Evolutionary conservation across 2,113 vertebrate genomes (phyloP).

Genomic region (Lagopus muta): DNA sequence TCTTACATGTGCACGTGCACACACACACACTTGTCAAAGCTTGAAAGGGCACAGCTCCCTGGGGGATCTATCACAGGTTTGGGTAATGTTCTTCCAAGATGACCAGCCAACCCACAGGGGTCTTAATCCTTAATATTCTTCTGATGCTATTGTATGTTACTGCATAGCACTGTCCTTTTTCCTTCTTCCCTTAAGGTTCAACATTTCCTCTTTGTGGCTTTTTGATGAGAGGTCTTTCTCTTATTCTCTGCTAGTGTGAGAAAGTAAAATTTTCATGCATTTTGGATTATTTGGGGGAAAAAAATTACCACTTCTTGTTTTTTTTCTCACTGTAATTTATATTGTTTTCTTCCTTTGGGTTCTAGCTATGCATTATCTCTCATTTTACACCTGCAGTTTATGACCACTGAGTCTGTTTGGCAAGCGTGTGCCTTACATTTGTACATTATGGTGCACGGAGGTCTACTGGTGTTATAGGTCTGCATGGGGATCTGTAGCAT

Average conservation of each 20-base stretch:
- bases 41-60: neutral
- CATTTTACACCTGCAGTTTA: conserved; percentile 43
- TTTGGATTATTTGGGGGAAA: neutral
- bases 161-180: neutral
- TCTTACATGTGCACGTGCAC: rapidly evolving
- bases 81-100: neutral
- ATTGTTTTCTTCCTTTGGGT: neutral
- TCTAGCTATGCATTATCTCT: conserved; percentile 16
- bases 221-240: neutral
- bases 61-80: neutral
- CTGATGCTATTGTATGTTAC: neutral
- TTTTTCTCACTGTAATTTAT: neutral
- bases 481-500: neutral
- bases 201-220: neutral
- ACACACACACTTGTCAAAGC: neutral
- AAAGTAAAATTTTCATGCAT: neutral
- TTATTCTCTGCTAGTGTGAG: neutral
- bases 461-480: conserved; percentile 23
- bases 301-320: neutral
- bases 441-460: neutral
- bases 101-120: neutral
- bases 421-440: neutral
- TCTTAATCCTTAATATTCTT: neutral
- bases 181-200: neutral
- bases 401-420: conserved; percentile 5